Evolutionary conservation across 35 echinoderm and acorn worm species (phyloP), one percentile per base, ranked within the genome.

Genomic region (Anneissia japonica): DNA sequence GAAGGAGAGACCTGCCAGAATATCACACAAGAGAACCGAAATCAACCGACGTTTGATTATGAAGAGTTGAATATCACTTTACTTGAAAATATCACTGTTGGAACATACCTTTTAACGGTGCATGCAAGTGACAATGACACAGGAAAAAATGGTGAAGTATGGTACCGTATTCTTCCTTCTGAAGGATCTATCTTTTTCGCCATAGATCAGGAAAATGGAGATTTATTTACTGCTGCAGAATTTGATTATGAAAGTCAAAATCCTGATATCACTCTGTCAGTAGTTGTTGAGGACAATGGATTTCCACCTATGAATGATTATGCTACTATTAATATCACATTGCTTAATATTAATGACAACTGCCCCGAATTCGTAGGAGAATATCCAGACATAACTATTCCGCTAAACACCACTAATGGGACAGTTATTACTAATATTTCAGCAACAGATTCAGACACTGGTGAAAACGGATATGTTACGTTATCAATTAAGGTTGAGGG

Each of bases 261-360:
- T 21, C 16, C 13, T 4, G 26, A 21, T 40, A 38, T 40, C 37
- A 11, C 38, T 19, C 12, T 43, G 9, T 4, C 35, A 16, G 37
- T 81, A n/a, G 29, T 81, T 14, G 79, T 26, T 3, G 79, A 81
- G 39, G 79, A 81, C 26, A 38, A 40, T 39, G 79, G 79, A 6
- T 19, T 37, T 40, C 79, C 79, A 4, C n/a, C 79, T 30, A 30
- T 81, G 38, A 41, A n/a, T 81, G 26, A 33, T 6, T 41, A 12
- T 7, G 79, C 79, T 16, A 43, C 1, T 43, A 37, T 81, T 4
- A 38, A 26, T 41, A 19, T 81, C 10, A 40, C 17, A 12, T 7
- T 81, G 5, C 10, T 35, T 16, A 37, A 81, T 41, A n/a, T 6
- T 6, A 81, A 81, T 81, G 79, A 81, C n/a, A 81, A 81, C 45